Evolutionary conservation across 2,888 invertebrate species (phyloP).

Genomic region (Cephus runcator): DNA sequence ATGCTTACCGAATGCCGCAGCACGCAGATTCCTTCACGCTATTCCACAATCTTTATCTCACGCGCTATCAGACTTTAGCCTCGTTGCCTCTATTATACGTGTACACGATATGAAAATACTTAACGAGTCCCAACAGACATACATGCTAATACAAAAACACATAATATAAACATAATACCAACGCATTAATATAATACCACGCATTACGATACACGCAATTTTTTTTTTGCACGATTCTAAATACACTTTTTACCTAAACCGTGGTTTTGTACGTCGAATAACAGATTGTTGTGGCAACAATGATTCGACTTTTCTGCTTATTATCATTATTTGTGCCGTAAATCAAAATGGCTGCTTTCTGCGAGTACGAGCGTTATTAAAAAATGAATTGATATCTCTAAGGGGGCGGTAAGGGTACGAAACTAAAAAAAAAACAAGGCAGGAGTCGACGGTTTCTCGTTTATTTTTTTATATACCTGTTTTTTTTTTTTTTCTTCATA

Average conservation of each 20-base stretch:
- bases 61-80: not conserved
- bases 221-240: not conserved
- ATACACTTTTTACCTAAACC: not conserved
- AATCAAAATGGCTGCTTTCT: not conserved
- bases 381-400: not conserved
- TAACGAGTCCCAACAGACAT: not conserved
- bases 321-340: not conserved
- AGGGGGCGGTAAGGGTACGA: not conserved
- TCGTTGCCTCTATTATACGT: not conserved
- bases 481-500: conserved; percentile 4
- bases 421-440: not conserved
- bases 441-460: conserved; percentile 10
- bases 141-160: not conserved
- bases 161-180: not conserved
- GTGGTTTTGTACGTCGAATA: not conserved
- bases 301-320: not conserved
- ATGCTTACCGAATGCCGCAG: not conserved
- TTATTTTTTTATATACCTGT: conserved; percentile 33
- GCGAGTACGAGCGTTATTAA: not conserved
- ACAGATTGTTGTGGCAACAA: not conserved
- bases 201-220: not conserved
- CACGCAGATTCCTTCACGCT: not conserved
- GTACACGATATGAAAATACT: not conserved
- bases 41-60: not conserved
- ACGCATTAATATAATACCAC: no score